Evolutionary conservation across 2,888 invertebrate species (phyloP).

Genomic region (Cerastis leucographa): DNA sequence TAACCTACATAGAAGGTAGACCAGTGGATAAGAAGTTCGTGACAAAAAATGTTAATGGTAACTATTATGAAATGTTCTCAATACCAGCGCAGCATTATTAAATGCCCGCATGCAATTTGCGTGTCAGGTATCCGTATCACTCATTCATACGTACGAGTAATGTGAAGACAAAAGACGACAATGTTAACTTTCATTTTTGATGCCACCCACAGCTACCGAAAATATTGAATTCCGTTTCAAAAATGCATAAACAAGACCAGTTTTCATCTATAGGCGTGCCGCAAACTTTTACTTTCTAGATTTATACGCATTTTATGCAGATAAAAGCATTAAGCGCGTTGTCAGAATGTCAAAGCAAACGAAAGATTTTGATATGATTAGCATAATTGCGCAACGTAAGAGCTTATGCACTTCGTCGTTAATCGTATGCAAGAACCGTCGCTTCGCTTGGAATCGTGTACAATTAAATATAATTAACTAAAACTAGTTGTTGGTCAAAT

Average conservation of each 20-base stretch:
- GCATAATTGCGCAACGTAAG: conserved; percentile 83
- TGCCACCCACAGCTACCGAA: conserved; percentile 68
- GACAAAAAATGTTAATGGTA: conserved; percentile 75
- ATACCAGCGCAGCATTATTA: conserved; percentile 76
- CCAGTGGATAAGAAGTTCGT: conserved; percentile 71
- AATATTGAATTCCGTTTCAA: conserved; percentile 56
- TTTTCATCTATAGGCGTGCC: conserved; percentile 60
- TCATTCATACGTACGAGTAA: conserved; percentile 55
- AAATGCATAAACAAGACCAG: conserved; percentile 53
- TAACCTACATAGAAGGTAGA: conserved; percentile 55
- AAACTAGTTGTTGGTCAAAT: conserved; percentile 39
- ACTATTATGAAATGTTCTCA: conserved; percentile 81
- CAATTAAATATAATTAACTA: conserved; percentile 72
- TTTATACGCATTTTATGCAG: conserved; percentile 66
- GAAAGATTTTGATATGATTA: conserved; percentile 79
- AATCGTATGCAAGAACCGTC: conserved; percentile 81
- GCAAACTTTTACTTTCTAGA: conserved; percentile 75
- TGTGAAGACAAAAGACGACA: conserved; percentile 57
- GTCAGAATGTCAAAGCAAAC: conserved; percentile 73
- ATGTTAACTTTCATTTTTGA: conserved; percentile 79
- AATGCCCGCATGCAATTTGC: conserved; percentile 76
- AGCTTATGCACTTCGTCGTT: conserved; percentile 78
- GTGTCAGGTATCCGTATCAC: conserved; percentile 76
- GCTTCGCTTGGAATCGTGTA: conserved; percentile 72
- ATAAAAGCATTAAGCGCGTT: conserved; percentile 58